These are phyloP conservation scores for Andricus curvator DNA, from an alignment of 2,888 invertebrate genomes.

Conservation along the genomic window DNA sequence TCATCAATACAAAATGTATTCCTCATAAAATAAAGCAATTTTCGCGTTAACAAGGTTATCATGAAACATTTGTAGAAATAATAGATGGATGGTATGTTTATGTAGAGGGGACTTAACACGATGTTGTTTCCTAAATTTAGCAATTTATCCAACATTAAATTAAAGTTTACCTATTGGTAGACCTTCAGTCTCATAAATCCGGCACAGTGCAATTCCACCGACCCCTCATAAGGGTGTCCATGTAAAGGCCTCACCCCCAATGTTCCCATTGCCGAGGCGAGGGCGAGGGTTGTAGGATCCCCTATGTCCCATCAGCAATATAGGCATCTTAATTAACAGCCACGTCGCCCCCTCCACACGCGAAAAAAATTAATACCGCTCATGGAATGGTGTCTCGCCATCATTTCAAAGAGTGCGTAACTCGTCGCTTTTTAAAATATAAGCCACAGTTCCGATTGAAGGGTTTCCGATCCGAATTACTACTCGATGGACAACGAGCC, in stretches of 20 bases:
- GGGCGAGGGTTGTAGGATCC: constrained; percentile 46
- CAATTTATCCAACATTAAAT: constrained; percentile 58
- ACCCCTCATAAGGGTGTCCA: constrained; percentile 58
- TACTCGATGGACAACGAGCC: constrained; percentile 60
- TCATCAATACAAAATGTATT: constrained; percentile 41
- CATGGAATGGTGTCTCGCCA: constrained; percentile 2
- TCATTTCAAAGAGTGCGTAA: constrained; percentile 4
- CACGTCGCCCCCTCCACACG: constrained; percentile 44
- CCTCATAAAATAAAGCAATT: neutral
- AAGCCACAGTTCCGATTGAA: constrained; percentile 57
- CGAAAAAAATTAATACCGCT: constrained; percentile 5
- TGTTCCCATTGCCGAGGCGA: constrained; percentile 54
- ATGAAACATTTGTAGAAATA: neutral
- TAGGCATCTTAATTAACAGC: constrained; percentile 71
- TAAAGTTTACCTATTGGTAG: constrained; percentile 59
- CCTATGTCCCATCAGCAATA: constrained; percentile 64
- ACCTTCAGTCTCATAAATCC: constrained; percentile 71
- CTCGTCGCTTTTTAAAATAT: constrained; percentile 15
- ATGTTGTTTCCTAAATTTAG: constrained; percentile 46
- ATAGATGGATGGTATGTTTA: neutral
- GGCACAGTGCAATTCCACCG: constrained; percentile 66
- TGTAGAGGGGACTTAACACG: constrained; percentile 6
- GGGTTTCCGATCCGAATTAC: constrained; percentile 52
- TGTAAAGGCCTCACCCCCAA: constrained; percentile 52
- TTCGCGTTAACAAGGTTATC: neutral